Conservation (phyloP, 37 sponge, comb jelly and placozoan species). For the Eunapius fragilis region DNA sequence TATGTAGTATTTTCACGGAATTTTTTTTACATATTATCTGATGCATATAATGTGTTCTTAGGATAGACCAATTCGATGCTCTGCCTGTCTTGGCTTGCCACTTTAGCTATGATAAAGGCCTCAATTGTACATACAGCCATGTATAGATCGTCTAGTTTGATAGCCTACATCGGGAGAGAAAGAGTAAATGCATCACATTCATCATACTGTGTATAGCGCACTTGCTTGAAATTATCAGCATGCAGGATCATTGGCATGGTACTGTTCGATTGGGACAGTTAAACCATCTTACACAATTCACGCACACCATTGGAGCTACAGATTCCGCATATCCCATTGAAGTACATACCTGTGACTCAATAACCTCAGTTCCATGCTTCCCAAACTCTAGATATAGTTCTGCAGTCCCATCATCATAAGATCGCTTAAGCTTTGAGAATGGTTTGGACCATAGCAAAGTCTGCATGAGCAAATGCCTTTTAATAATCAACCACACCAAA, state of each 20-base stretch:
- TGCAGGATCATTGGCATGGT: no score
- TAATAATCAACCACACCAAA: no score
- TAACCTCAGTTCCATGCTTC: neutral
- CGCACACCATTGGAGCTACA: no score
- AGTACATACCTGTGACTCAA: slow-evolving; percentile 21
- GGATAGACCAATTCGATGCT: neutral
- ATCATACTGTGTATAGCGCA: no score
- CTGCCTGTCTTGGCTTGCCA: neutral
- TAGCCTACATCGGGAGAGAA: no score
- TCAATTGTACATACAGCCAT: neutral
- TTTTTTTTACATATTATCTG: neutral
- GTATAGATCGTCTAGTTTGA: neutral
- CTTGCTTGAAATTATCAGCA: no score
- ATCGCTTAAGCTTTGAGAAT: slow-evolving; percentile 21
- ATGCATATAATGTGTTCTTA: neutral
- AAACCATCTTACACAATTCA: no score
- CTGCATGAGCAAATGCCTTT: neutral
- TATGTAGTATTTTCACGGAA: no score
- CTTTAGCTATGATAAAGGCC: neutral
- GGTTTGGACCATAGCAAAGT: slow-evolving; percentile 32
- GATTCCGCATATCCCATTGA: no score
- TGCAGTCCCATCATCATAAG: slow-evolving; percentile 52
- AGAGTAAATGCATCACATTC: no score
- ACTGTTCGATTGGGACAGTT: no score
- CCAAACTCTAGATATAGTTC: slow-evolving; percentile 18